Evolutionary conservation across 2,113 vertebrate species (phyloP), one percentile per base, ranked within the genome.

Genomic region (Galeopterus variegatus): DNA sequence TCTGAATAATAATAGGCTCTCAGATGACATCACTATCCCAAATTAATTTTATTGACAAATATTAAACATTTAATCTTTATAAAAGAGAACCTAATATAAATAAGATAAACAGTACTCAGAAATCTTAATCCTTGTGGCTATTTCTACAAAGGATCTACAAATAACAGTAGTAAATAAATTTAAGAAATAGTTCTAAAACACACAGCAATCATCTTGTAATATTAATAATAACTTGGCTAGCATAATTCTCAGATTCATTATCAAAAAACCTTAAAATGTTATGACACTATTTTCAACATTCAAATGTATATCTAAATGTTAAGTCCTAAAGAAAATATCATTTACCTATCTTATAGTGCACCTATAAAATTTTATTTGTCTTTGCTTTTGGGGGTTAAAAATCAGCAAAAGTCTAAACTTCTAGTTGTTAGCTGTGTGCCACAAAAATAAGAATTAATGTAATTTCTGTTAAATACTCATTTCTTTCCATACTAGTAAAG

Each of bases 181-280:
- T 0, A 77, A 76, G n/a, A 86, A 90, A 52, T 14, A 45, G 56
- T 86, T 92, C 72, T 72, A 88, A 88, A 75, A 73, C 45, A 69
- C n/a, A 50, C 0, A 56, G 36, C 23, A 95, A 94, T 26, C 70
- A 76, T n/a, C 77, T 58, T 91, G 36, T 60, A 80, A 85, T 26
- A 84, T 41, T 64, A 77, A 50, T 83, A 77, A 24, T 70, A 70
- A 79, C 17, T 93, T 45, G 88, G 41, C 18, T 48, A 69, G 26
- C 31, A 19, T 41, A 72, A 79, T 90, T 90, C 77, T 84, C 72
- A 85, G 48, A 77, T 73, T 95, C 58, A 77, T 48, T 92, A 64
- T 75, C 56, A 62, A 64, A 96, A 19, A 92, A 88, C 10, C 62
- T 75, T n/a, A 93, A 79, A 36, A 90, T 81, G 28, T 67, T 67